phyloP scores from a whole-genome alignment of 2,113 vertebrate species.

The Lathamus discolor region DNA sequence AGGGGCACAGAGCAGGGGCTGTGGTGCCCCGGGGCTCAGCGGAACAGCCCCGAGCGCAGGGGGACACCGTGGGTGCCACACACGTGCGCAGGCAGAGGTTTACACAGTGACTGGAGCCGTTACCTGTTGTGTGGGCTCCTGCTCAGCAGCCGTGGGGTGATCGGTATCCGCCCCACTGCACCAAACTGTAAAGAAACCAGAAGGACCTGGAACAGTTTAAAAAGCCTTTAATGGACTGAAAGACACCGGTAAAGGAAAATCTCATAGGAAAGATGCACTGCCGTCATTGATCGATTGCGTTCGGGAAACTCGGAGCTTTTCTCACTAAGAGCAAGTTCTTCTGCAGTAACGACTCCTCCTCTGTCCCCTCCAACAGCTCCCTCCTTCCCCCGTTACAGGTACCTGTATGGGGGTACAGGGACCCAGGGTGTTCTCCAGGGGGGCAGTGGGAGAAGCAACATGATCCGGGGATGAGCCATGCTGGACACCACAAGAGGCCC shows the following conservation, averaged over 20 bases:
- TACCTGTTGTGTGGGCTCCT: background rate
- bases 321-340: conserved; percentile 41
- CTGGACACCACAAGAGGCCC: background rate
- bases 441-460: conserved; percentile 11
- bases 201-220: conserved; percentile 2
- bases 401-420: background rate
- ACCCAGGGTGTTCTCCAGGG: background rate
- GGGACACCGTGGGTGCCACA: background rate
- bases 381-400: background rate
- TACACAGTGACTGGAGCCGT: background rate
- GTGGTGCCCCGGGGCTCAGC: background rate
- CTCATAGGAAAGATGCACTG: conserved; percentile 59
- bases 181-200: background rate
- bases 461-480: background rate
- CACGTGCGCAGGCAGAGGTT: background rate
- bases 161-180: background rate
- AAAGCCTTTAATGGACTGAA: conserved; percentile 61
- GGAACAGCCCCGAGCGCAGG: background rate
- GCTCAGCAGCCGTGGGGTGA: background rate
- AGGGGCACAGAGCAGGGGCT: background rate
- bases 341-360: conserved; percentile 20
- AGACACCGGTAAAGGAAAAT: conserved; percentile 50
- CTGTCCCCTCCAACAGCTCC: background rate
- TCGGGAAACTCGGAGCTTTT: conserved; percentile 50
- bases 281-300: conserved; percentile 71